Evolutionary conservation across 2,113 vertebrate species (phyloP).

Genomic region (Oxygymnocypris stewartii): DNA sequence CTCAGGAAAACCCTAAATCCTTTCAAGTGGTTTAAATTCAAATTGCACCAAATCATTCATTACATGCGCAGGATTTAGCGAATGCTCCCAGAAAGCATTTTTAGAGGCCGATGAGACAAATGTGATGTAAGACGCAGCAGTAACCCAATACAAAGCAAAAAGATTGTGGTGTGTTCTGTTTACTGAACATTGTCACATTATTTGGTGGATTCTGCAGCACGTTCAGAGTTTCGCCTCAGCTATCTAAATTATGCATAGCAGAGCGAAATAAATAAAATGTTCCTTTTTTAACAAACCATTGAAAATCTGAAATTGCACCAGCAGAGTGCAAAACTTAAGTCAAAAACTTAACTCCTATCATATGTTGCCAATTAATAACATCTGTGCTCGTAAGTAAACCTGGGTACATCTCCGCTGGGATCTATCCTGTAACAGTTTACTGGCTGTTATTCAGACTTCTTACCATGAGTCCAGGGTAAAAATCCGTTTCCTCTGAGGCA

Average conservation of each 20-base stretch:
- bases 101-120: not conserved
- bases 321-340: not conserved
- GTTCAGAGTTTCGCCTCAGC: not conserved
- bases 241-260: conserved; percentile 9
- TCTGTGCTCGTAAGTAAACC: conserved; percentile 23
- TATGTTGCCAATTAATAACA: conserved; percentile 15
- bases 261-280: not conserved
- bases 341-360: not conserved
- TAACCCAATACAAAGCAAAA: conserved; percentile 21
- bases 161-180: conserved; percentile 12
- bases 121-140: conserved; percentile 25
- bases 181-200: conserved; percentile 20
- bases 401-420: not conserved
- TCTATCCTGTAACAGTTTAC: not conserved
- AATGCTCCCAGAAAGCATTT: not conserved
- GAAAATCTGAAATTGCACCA: not conserved
- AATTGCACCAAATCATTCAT: conserved; percentile 30
- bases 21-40: conserved; percentile 22
- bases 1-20: conserved; percentile 25
- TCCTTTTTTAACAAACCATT: not conserved
- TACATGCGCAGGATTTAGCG: conserved; percentile 3
- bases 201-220: not conserved
- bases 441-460: conserved; percentile 2
- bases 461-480: not conserved
- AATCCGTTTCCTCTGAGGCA: not conserved